These are phyloP conservation scores for Probaryconus sp. DNA, from an alignment of 1,140 invertebrate genomes.

Conservation along the genomic window DNA sequence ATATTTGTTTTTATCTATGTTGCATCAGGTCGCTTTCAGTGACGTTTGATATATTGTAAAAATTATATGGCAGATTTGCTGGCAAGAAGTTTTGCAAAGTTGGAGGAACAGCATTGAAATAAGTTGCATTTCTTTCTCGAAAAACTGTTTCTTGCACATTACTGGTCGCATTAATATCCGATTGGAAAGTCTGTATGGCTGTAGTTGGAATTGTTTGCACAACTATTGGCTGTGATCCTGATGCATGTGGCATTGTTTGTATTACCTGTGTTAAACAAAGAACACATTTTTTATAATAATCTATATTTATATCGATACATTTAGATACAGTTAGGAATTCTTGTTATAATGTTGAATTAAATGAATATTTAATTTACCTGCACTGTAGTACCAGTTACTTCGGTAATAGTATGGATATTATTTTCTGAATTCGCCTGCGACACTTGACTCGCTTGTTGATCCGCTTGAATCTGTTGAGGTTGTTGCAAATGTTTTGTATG, in stretches of 20 bases:
- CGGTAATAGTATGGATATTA: slow-evolving; percentile 55
- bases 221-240: slow-evolving; percentile 70
- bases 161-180: slow-evolving; percentile 60
- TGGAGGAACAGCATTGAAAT: slow-evolving; percentile 70
- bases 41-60: slow-evolving; percentile 74
- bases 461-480: slow-evolving; percentile 59
- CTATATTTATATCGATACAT: slow-evolving; percentile 40
- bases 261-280: slow-evolving; percentile 73
- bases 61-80: slow-evolving; percentile 74
- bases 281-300: slow-evolving; percentile 21
- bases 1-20: slow-evolving; percentile 66
- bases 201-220: slow-evolving; percentile 71
- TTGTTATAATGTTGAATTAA: slow-evolving; percentile 45
- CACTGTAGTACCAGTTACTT: slow-evolving; percentile 63
- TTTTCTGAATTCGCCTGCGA: slow-evolving; percentile 46
- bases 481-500: slow-evolving; percentile 69
- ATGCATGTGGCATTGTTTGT: slow-evolving; percentile 67
- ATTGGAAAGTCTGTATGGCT: slow-evolving; percentile 67
- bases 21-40: slow-evolving; percentile 70
- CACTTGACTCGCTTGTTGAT: slow-evolving; percentile 56
- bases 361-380: slow-evolving; percentile 62
- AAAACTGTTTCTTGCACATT: slow-evolving; percentile 66
- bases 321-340: too few relatives aligned
- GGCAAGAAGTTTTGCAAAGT: slow-evolving; percentile 71
- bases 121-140: slow-evolving; percentile 69